These are phyloP conservation scores for Chlorodrepanis virens DNA, from an alignment of 2,113 vertebrate species.

Conservation along the genomic window DNA sequence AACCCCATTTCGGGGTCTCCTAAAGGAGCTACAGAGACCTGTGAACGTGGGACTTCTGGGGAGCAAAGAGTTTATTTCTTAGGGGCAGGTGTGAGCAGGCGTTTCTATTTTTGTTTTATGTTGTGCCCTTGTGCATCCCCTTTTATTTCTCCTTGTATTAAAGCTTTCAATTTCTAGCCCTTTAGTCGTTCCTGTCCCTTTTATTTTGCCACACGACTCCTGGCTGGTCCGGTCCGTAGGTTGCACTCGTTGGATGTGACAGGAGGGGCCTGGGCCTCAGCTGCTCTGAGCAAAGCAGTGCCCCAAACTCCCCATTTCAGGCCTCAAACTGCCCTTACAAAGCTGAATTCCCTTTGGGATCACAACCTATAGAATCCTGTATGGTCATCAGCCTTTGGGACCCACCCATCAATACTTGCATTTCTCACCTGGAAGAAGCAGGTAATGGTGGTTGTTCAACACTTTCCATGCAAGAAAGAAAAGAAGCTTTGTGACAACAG, in stretches of 20 bases:
- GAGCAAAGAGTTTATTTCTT: neutral
- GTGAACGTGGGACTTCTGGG: neutral
- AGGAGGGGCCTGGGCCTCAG: neutral
- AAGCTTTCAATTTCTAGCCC: neutral
- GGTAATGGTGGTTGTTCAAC: neutral
- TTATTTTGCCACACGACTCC: neutral
- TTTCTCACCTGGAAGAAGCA: neutral
- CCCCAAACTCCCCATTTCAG: neutral
- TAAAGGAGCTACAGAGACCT: neutral
- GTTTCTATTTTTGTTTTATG: neutral
- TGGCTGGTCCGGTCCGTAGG: neutral
- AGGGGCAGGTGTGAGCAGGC: neutral
- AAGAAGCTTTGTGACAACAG: neutral
- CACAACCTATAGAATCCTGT: neutral
- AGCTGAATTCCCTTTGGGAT: neutral
- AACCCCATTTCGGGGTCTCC: neutral
- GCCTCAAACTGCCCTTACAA: neutral
- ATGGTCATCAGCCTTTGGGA: neutral
- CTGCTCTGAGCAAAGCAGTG: neutral
- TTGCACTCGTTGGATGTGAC: neutral
- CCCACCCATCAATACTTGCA: rapidly evolving
- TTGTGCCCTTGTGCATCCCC: neutral
- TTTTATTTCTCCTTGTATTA: neutral
- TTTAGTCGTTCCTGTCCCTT: neutral
- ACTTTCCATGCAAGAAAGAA: neutral